These are phyloP conservation scores for Trididemnum miniatum DNA, from an alignment of 23 tunicate genomes.

Conservation along the genomic window DNA sequence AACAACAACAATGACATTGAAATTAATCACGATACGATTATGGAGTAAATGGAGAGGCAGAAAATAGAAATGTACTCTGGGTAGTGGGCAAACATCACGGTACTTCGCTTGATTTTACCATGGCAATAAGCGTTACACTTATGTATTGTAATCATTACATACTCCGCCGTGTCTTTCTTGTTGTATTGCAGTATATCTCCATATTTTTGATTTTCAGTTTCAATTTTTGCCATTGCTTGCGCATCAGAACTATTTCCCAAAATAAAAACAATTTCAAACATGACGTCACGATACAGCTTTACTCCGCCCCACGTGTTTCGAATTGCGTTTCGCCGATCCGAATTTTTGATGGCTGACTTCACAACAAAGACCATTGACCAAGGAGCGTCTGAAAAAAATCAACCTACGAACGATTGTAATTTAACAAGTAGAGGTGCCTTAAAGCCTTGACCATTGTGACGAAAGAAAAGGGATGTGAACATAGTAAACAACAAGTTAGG, in stretches of 20 bases:
- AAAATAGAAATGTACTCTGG: no score
- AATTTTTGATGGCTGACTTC: constrained; percentile 19
- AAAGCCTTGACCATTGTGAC: no score
- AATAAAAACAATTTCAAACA: constrained; percentile 41
- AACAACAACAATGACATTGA: no score
- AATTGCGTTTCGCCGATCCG: constrained; percentile 33
- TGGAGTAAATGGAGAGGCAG: no score
- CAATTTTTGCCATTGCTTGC: not conserved
- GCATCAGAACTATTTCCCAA: constrained; percentile 4
- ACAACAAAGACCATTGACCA: constrained; percentile 33
- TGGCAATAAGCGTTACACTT: no score
- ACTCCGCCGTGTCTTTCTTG: constrained; percentile 25
- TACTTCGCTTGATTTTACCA: no score
- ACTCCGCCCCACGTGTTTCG: constrained; percentile 41
- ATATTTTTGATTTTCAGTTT: not conserved
- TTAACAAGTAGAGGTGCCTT: no score
- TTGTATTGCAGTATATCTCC: constrained; percentile 46
- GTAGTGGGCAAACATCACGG: no score
- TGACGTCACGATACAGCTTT: constrained; percentile 12
- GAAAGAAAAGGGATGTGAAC: no score
- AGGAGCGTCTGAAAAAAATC: not conserved
- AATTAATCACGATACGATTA: no score
- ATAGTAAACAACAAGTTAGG: no score
- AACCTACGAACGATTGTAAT: no score
- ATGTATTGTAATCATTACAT: not conserved